phyloP scores from a whole-genome alignment of 2,797 vertebrate genomes.

The Crocidura indochinensis region DNA sequence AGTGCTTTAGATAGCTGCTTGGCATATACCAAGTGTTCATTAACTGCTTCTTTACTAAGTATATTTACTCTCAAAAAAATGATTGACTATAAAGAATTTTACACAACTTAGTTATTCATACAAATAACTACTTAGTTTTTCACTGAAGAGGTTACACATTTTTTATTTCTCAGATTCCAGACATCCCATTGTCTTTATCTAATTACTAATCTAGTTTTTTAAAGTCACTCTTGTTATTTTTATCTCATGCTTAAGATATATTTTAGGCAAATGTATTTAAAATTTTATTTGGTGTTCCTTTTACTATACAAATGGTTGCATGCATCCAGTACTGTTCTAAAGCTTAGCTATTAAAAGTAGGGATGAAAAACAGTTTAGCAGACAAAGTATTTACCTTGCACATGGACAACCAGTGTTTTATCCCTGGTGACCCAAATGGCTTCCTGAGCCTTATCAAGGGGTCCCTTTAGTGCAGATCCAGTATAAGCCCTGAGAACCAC shows the following conservation, averaged over 20 bases:
- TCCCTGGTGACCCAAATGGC: too few relatives aligned
- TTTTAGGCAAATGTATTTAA: neutral
- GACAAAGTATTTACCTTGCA: too few relatives aligned
- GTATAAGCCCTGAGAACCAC: too few relatives aligned
- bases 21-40: too few relatives aligned
- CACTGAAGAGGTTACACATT: neutral
- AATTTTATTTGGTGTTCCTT: neutral
- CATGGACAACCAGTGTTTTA: too few relatives aligned
- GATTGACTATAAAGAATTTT: neutral
- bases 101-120: neutral
- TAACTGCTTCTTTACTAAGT: neutral
- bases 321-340: neutral
- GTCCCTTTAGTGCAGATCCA: too few relatives aligned
- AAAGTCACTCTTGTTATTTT: conserved; percentile 11
- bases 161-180: neutral
- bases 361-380: too few relatives aligned
- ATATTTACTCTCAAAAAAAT: neutral
- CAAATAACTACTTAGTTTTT: neutral
- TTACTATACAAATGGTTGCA: neutral
- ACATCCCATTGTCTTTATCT: neutral
- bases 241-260: neutral
- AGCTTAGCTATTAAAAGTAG: too few relatives aligned
- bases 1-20: neutral
- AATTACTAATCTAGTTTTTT: conserved; percentile 1
- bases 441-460: too few relatives aligned